Conservation (phyloP, 2,888 invertebrate genomes). For the Psylliodes chrysocephalus region DNA sequence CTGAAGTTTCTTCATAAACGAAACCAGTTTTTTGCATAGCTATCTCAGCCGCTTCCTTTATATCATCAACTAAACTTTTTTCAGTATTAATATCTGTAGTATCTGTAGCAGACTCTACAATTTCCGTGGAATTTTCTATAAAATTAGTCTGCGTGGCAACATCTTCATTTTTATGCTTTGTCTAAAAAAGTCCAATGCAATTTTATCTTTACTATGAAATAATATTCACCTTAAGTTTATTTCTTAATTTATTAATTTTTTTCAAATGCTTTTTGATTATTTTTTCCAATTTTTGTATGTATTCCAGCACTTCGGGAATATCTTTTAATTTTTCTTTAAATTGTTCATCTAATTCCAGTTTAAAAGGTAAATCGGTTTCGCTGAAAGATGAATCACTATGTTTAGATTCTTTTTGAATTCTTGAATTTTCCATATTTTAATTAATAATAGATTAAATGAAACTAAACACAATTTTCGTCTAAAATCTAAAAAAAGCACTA, state of each 20-base stretch:
- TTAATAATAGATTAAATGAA: not conserved
- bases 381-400: slow-evolving; percentile 13
- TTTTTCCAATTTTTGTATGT: slow-evolving; percentile 69
- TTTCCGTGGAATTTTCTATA: not conserved
- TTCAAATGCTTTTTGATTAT: slow-evolving; percentile 69
- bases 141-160: slow-evolving; percentile 51
- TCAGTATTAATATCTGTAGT: slow-evolving; percentile 42
- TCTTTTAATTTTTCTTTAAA: slow-evolving; percentile 64
- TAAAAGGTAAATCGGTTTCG: slow-evolving; percentile 12
- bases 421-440: slow-evolving; percentile 11
- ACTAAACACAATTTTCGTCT: not conserved
- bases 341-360: slow-evolving; percentile 44
- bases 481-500: not conserved
- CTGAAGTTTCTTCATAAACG: slow-evolving; percentile 87
- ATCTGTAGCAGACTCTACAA: slow-evolving; percentile 4
- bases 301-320: slow-evolving; percentile 70
- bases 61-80: slow-evolving; percentile 76
- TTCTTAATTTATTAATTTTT: slow-evolving; percentile 69
- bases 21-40: slow-evolving; percentile 81
- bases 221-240: slow-evolving; percentile 61
- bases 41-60: slow-evolving; percentile 79
- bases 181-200: slow-evolving; percentile 25
- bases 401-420: too few species aligned
- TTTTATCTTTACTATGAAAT: slow-evolving; percentile 10
- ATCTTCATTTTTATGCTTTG: slow-evolving; percentile 43